Percentiles rank a stretch among this genome's conserved stretches.
These are phyloP conservation scores for Cylas formicarius DNA, from an alignment of 1,140 invertebrate genomes.

Conservation along the genomic window DNA sequence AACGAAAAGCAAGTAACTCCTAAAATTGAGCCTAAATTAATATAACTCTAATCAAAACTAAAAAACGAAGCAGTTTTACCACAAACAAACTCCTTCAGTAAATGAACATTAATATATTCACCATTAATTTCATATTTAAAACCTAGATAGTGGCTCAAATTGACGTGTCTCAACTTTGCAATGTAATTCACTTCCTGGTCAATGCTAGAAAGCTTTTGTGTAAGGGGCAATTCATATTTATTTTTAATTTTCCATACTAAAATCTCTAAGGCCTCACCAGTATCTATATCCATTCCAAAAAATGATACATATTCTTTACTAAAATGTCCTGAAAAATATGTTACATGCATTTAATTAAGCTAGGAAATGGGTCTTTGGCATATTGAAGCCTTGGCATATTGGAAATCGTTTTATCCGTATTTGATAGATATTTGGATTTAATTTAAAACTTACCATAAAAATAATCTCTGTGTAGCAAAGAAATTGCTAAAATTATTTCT, in stretches of 20 bases:
- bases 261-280: slow-evolving; percentile 60
- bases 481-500: neutral
- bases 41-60: neutral
- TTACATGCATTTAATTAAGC: no score
- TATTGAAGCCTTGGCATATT: no score
- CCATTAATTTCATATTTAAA: slow-evolving; percentile 55
- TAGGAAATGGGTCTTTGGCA: no score
- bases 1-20: slow-evolving; percentile 24
- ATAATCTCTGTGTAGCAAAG: neutral
- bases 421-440: no score
- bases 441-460: no score
- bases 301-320: slow-evolving; percentile 60
- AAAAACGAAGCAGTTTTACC: slow-evolving; percentile 34
- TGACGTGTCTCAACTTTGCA: slow-evolving; percentile 59
- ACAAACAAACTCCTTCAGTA: slow-evolving; percentile 61
- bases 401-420: no score
- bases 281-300: slow-evolving; percentile 57
- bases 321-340: slow-evolving; percentile 50
- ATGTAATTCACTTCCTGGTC: slow-evolving; percentile 67
- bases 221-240: slow-evolving; percentile 40
- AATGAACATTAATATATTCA: slow-evolving; percentile 51
- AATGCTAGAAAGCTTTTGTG: slow-evolving; percentile 54
- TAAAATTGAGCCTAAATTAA: slow-evolving; percentile 11
- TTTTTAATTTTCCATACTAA: slow-evolving; percentile 55
- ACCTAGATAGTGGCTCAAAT: slow-evolving; percentile 66